A percentile compares a stretch with the other conserved stretches of the same genome.
phyloP scores from a whole-genome alignment of 2,113 vertebrate genomes.

The Sardina pilchardus region DNA sequence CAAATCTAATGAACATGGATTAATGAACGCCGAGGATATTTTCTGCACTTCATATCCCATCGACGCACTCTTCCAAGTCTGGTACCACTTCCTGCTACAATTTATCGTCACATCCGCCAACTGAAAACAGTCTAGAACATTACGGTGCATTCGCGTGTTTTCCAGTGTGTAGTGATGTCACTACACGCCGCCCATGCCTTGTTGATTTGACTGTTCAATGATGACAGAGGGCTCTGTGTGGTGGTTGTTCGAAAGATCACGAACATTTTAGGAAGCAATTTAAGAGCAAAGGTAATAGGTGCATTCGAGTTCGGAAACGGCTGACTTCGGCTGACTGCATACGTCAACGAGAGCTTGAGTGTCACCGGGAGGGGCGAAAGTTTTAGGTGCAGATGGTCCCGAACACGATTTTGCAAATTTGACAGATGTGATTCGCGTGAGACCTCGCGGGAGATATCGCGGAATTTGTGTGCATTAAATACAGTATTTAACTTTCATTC shows the following conservation, averaged over 20 bases:
- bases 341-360: no score
- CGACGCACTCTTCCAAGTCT: not conserved
- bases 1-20: no score
- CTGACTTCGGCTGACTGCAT: no score
- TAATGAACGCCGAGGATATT: no score
- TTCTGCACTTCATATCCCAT: not conserved
- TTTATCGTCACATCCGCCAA: conserved; percentile 32
- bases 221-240: not conserved
- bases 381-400: no score
- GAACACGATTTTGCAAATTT: no score
- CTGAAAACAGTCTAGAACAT: conserved; percentile 36
- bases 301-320: no score
- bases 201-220: not conserved
- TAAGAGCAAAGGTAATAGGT: not conserved
- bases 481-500: no score
- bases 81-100: not conserved
- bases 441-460: no score
- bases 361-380: no score
- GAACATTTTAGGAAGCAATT: not conserved
- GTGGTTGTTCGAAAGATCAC: not conserved
- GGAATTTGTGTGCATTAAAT: no score
- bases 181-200: not conserved
- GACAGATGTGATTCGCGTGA: no score
- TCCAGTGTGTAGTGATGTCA: conserved; percentile 7
- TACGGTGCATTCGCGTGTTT: conserved; percentile 23